A percentile compares a stretch with the other conserved stretches of the same genome.
phyloP scores from a whole-genome alignment of 2,797 vertebrate genomes.

The Naso thynnoides region DNA sequence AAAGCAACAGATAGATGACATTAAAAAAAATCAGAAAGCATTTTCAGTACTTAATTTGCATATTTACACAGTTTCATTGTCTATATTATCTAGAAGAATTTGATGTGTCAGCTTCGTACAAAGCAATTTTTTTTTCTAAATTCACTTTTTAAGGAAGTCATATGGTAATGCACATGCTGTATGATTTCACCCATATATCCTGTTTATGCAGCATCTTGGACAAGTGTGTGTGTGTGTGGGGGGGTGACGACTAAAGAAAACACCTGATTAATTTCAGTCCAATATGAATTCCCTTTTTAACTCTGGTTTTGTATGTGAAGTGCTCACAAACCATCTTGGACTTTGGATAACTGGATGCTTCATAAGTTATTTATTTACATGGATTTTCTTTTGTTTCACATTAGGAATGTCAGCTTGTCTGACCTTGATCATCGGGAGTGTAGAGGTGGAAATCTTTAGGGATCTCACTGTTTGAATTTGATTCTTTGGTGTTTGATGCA shows the following conservation, averaged over 20 bases:
- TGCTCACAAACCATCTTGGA: neutral
- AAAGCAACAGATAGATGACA: constrained; percentile 12
- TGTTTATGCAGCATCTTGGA: neutral
- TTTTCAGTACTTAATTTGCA: neutral
- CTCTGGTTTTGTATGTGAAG: neutral
- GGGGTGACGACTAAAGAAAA: constrained; percentile 20
- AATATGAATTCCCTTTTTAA: neutral
- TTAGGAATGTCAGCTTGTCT: neutral
- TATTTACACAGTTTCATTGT: neutral
- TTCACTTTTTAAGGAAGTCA: neutral
- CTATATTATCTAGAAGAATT: neutral
- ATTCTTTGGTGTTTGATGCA: too few species aligned
- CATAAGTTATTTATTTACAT: neutral
- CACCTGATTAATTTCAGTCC: neutral
- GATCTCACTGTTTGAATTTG: too few species aligned
- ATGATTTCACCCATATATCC: too few species aligned
- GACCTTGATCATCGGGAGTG: neutral
- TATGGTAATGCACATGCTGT: neutral
- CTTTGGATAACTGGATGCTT: neutral
- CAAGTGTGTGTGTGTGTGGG: too few species aligned
- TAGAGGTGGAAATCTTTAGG: too few species aligned
- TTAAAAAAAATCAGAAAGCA: neutral
- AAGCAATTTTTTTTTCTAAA: neutral
- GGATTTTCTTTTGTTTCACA: neutral
- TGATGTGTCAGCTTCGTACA: neutral